Conservation (phyloP, 2,888 invertebrate species). For the Lordiphosa fenestrarum region DNA sequence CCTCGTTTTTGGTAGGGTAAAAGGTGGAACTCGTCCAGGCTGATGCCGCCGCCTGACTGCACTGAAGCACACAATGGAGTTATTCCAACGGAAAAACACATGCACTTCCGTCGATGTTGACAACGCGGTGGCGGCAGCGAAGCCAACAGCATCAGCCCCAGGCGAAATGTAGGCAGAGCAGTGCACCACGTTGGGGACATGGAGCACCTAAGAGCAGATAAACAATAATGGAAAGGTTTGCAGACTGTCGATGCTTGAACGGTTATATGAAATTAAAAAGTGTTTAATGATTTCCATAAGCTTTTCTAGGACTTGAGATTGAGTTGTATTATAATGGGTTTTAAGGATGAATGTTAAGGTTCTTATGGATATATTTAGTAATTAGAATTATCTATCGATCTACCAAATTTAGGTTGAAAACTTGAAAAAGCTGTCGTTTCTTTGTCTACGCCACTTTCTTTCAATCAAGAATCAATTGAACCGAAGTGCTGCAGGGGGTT, state of each 20-base stretch:
- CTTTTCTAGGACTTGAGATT: too few species aligned
- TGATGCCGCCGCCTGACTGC: constrained; percentile 60
- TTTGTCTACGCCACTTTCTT: too few species aligned
- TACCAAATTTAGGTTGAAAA: too few species aligned
- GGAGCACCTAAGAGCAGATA: constrained; percentile 21
- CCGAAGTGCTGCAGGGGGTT: too few species aligned
- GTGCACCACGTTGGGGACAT: constrained; percentile 5
- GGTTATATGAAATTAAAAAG: background rate
- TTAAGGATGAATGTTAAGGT: too few species aligned
- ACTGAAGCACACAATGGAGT: constrained; percentile 71
- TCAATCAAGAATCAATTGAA: too few species aligned
- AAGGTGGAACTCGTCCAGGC: constrained; percentile 37
- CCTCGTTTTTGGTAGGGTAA: constrained; percentile 17
- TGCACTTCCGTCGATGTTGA: constrained; percentile 72
- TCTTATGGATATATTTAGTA: too few species aligned
- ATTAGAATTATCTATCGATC: too few species aligned
- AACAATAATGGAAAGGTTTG: constrained; percentile 30
- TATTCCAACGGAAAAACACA: constrained; percentile 75
- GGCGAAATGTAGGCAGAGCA: constrained; percentile 8
- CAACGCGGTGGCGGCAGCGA: constrained; percentile 42
- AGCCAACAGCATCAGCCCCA: constrained; percentile 21
- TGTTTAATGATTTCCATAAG: background rate
- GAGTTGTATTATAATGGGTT: too few species aligned
- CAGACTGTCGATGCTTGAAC: constrained; percentile 3
- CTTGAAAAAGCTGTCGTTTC: too few species aligned